These are phyloP conservation scores for Crioceris asparagi DNA, from an alignment of 2,888 invertebrate genomes.

Conservation along the genomic window DNA sequence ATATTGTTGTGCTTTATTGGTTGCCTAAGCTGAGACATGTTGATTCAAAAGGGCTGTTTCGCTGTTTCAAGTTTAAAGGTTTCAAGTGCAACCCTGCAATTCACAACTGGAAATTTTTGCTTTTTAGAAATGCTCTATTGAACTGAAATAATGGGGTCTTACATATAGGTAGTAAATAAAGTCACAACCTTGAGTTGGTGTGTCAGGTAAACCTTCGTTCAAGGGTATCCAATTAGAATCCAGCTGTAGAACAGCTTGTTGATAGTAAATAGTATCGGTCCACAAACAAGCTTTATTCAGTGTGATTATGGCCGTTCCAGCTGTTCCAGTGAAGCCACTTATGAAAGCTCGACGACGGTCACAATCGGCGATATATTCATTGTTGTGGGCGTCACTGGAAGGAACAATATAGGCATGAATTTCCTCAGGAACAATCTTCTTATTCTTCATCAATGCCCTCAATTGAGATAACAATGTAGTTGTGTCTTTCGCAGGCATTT, in stretches of 20 bases:
- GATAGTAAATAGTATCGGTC: constrained; percentile 95
- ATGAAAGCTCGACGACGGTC: constrained; percentile 80
- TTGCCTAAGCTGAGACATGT: too few species aligned
- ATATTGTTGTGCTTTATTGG: too few species aligned
- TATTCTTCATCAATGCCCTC: constrained; percentile 46
- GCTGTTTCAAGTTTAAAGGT: too few species aligned
- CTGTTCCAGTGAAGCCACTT: constrained; percentile 83
- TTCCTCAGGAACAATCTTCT: constrained; percentile 48
- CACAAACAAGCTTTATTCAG: constrained; percentile 68
- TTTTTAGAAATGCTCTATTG: too few species aligned
- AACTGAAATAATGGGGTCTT: too few species aligned
- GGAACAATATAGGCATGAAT: constrained; percentile 83
- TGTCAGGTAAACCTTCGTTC: constrained; percentile 53
- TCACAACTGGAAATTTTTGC: too few species aligned
- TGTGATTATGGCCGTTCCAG: constrained; percentile 83
- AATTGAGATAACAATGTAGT: constrained; percentile 42
- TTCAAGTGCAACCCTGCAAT: too few species aligned
- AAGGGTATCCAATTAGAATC: constrained; percentile 83
- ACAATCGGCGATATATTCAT: constrained; percentile 80
- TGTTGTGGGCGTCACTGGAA: constrained; percentile 75
- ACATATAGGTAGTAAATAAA: too few species aligned
- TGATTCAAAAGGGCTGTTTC: too few species aligned
- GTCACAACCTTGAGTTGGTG: constrained; percentile 41
- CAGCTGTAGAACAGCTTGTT: constrained; percentile 62
- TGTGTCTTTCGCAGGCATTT: constrained; percentile 32